Conservation (phyloP, 2,113 vertebrate species). For the Menura novaehollandiae region DNA sequence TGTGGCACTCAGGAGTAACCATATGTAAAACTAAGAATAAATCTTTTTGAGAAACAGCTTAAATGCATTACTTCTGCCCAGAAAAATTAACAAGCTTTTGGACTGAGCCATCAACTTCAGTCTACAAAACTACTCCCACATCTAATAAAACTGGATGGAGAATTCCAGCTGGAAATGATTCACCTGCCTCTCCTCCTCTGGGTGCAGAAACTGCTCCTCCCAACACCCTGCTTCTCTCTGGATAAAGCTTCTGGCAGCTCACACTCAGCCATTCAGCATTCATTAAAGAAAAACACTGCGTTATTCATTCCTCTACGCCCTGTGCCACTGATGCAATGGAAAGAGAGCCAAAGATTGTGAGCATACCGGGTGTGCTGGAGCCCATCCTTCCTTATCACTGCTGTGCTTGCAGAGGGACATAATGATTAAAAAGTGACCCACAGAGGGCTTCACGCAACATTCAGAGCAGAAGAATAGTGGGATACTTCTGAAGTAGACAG, state of each 20-base stretch:
- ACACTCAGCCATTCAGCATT: conserved; percentile 11
- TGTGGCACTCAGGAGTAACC: background rate
- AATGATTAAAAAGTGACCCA: background rate
- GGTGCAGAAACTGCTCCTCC: background rate
- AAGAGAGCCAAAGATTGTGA: background rate
- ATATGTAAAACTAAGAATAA: background rate
- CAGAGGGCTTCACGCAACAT: background rate
- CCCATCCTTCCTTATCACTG: background rate
- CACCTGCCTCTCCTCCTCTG: background rate
- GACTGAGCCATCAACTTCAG: background rate
- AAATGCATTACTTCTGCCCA: background rate
- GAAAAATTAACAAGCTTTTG: background rate
- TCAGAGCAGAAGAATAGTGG: background rate
- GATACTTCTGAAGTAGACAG: background rate
- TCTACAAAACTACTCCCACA: background rate
- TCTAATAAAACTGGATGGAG: background rate
- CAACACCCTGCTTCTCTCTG: background rate
- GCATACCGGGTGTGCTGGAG: background rate
- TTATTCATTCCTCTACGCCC: background rate
- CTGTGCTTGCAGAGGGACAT: background rate
- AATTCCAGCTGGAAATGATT: background rate
- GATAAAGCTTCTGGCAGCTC: background rate
- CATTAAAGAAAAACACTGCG: background rate
- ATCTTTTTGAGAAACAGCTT: background rate
- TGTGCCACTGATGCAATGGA: background rate